Conservation (phyloP, 1,140 invertebrate species). For the Berghia stephanieae region DNA sequence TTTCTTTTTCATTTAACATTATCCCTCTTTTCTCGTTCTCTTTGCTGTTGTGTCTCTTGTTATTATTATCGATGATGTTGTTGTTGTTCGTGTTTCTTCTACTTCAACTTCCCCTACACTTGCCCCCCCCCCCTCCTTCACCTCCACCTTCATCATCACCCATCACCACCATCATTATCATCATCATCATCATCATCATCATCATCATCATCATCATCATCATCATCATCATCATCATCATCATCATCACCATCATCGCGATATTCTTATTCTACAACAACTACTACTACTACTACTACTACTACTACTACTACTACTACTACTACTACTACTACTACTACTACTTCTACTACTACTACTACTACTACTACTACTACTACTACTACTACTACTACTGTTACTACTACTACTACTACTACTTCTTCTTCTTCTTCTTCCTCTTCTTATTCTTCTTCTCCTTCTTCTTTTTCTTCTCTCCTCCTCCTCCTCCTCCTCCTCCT, state of each 20-base stretch:
- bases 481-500: no score
- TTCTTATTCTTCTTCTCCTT: no score
- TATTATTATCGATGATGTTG: background rate
- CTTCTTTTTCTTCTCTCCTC: no score
- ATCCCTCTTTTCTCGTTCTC: no score
- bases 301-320: slow-evolving; percentile 7
- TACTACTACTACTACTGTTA: slow-evolving; percentile 1
- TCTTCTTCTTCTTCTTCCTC: no score
- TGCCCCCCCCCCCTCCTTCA: no score
- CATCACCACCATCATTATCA: slow-evolving; percentile 3
- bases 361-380: background rate
- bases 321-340: slow-evolving; percentile 8
- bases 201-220: slow-evolving; percentile 4
- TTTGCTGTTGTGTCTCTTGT: background rate
- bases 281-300: slow-evolving; percentile 7
- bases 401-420: slow-evolving; percentile 7
- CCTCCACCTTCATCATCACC: background rate
- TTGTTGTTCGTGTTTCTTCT: background rate
- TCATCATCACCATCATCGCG: background rate
- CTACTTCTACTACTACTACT: slow-evolving; percentile 2
- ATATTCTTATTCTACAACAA: background rate
- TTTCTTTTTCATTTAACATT: no score
- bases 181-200: slow-evolving; percentile 7
- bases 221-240: slow-evolving; percentile 7
- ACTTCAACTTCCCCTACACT: no score